These are phyloP conservation scores for Xiphias gladius DNA, from an alignment of 2,113 vertebrate genomes.

Conservation along the genomic window DNA sequence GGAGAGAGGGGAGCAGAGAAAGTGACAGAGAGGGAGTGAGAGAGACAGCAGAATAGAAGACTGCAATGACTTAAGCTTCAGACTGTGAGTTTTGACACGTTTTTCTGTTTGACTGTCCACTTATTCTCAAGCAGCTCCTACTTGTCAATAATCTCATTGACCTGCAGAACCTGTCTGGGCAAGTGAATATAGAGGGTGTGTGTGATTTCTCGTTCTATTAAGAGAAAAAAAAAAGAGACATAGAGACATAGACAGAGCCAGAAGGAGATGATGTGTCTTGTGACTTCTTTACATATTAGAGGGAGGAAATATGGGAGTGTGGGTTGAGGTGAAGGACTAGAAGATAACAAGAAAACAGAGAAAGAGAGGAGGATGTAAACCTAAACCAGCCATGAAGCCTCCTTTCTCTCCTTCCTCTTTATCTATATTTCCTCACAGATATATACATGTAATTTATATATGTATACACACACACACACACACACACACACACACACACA, in stretches of 20 bases:
- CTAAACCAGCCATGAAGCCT: conserved; percentile 18
- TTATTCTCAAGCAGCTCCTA: conserved; percentile 42
- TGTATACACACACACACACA: too few species aligned
- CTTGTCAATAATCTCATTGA: conserved; percentile 44
- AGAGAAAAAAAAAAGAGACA: background rate
- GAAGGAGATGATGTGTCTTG: conserved; percentile 4
- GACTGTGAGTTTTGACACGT: conserved; percentile 22
- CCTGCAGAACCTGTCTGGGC: conserved; percentile 11
- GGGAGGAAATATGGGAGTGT: conserved; percentile 14
- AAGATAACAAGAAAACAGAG: conserved; percentile 2
- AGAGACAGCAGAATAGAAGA: conserved; percentile 3
- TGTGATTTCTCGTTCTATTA: conserved; percentile 24
- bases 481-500: too few species aligned
- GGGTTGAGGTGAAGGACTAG: background rate
- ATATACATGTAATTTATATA: too few species aligned
- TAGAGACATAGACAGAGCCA: background rate
- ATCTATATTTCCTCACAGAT: background rate
- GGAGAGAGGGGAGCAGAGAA: background rate
- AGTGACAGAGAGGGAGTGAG: background rate
- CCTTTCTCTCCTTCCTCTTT: background rate
- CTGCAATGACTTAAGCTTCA: conserved; percentile 20
- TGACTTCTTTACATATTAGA: conserved; percentile 8
- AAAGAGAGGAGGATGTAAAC: conserved; percentile 18
- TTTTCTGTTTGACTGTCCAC: conserved; percentile 28
- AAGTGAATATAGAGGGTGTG: conserved; percentile 33